These are phyloP conservation scores for Flexamia atlantica DNA, from an alignment of 2,888 invertebrate species.

Conservation along the genomic window DNA sequence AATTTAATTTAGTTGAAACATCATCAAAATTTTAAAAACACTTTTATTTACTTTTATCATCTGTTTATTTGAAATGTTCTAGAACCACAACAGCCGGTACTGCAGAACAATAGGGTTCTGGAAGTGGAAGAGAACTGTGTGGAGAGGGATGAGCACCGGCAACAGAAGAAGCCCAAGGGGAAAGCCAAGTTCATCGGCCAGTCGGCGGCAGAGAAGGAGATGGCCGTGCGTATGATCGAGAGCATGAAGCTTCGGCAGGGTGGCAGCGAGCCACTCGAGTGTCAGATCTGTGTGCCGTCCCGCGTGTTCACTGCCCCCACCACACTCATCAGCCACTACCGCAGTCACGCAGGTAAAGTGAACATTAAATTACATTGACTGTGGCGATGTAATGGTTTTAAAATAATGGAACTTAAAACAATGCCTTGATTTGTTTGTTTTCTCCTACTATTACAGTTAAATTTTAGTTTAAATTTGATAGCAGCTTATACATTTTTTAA, in stretches of 20 bases:
- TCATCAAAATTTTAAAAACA: no score
- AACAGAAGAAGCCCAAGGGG: conserved; percentile 74
- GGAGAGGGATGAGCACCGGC: conserved; percentile 70
- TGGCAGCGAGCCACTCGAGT: conserved; percentile 74
- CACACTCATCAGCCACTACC: conserved; percentile 79
- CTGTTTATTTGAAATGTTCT: background rate
- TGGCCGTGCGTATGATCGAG: conserved; percentile 77
- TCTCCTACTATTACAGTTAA: no score
- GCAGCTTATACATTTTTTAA: no score
- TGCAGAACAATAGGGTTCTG: conserved; percentile 56
- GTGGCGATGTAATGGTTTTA: no score
- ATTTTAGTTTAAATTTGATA: no score
- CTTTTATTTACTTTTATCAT: no score
- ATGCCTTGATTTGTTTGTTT: no score
- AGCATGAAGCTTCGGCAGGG: conserved; percentile 74
- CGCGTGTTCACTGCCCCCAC: conserved; percentile 79
- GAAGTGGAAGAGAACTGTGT: conserved; percentile 58
- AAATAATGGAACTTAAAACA: no score
- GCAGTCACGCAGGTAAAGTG: conserved; percentile 80
- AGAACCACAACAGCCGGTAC: conserved; percentile 53
- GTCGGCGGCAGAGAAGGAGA: conserved; percentile 75
- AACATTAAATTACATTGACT: no score
- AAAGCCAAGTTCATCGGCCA: conserved; percentile 76
- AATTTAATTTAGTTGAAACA: no score
- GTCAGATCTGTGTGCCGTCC: conserved; percentile 78